Evolutionary conservation across 2,113 vertebrate species (phyloP), one percentile per base, ranked within the genome.

Genomic region (Alces alces): DNA sequence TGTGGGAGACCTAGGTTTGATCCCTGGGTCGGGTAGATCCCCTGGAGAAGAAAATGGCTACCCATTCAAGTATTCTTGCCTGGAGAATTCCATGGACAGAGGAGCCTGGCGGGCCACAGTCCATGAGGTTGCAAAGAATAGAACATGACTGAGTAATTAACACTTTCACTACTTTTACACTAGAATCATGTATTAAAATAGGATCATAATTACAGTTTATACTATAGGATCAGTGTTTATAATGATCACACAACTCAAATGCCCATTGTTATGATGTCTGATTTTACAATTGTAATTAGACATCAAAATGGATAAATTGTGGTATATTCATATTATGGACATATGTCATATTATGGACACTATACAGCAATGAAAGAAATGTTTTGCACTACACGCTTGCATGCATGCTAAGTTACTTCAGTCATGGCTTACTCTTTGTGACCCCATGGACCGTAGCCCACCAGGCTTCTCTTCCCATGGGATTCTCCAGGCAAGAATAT

Each of bases 241-340:
- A 79, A 85, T 86, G 61, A 47, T 83, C 28, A 92, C 54, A 55
- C 13, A 92, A 36, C 21, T 52, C 45, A 73, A 55, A 61, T 91
- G 43, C 39, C 19, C 27, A 64, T 17, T 61, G 28, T 57, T 91
- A 36, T 73, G 57, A 50, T 93, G 47, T 36, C 64, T 54, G 64
- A 12, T 61, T 52, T 73, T 86, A 57, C 45, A 66, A 61, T 58
- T 86, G 7, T 64, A 89, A 86, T 66, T 88, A 78, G 58, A 52
- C 11, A 57, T 78, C 84, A 79, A 79, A 85, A 50, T 93, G n/a
- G 12, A 39, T 83, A 73, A 50, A 23, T 76, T 45, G 16, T 76
- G 33, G 9, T 54, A 13, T 96, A 9, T 88, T 50, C 79, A n/a
- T 86, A n/a, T 54, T 30, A 6, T 16, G 3, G 43, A n/a, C n/a